Evolutionary conservation across 2,797 vertebrate species (phyloP).

Genomic region (Periparus ater): DNA sequence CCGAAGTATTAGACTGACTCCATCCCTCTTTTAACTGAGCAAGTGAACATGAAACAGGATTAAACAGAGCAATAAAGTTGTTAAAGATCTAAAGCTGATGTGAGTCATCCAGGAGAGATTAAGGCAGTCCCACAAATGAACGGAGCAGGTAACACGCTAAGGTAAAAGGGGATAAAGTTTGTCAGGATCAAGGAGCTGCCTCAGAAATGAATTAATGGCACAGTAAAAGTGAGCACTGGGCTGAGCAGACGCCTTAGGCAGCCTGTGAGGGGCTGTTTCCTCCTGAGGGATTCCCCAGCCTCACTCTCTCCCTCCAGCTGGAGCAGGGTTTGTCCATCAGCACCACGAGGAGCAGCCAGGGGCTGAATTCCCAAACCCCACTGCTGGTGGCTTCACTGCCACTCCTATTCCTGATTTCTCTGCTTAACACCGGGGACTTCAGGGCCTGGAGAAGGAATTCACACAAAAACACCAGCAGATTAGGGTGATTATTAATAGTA

Average conservation of each 20-base stretch:
- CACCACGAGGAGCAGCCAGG: background rate
- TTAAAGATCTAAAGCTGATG: background rate
- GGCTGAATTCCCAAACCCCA: background rate
- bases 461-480: background rate
- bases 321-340: accelerated
- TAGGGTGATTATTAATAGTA: background rate
- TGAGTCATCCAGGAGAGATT: background rate
- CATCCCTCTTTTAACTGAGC: background rate
- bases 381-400: background rate
- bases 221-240: background rate
- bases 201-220: background rate
- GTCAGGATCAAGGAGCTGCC: background rate
- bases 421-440: background rate
- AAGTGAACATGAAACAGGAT: background rate
- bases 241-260: background rate
- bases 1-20: background rate
- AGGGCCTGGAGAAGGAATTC: background rate
- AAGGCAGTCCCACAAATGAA: background rate
- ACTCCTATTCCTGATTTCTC: background rate
- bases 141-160: background rate
- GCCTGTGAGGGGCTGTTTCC: background rate
- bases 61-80: background rate
- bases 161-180: background rate
- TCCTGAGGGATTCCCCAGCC: background rate
- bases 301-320: background rate